Evolutionary conservation across 2,888 invertebrate genomes (phyloP), one percentile per base, ranked within the genome.

Genomic region (Lycophotia porphyrea): DNA sequence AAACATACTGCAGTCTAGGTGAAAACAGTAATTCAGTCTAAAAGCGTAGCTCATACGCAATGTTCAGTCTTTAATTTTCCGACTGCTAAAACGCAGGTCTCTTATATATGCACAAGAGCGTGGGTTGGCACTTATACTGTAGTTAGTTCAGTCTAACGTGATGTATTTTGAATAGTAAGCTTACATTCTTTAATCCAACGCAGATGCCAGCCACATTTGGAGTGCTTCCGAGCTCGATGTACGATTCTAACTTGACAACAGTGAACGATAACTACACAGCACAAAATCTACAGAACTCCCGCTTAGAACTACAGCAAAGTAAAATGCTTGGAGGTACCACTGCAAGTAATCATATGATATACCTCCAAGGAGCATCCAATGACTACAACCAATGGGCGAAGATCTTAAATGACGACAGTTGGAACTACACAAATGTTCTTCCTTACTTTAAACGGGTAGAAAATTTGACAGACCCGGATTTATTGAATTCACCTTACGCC

Each of bases 121-220:
- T 5, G 7, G 52, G 9, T n/a, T 52, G 52, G 36, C n/a, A 36
- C 34, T 15, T 13, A 24, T 34, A 13, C 13, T 13, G 34, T 13
- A 34, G n/a, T 63, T 15, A 7, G n/a, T 36, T 61, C 8, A 36
- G 15, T 36, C 4, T 8, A n/a, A 39, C 5, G 63, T 9, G 36
- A 39, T 34, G 9, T 5, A 39, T 63, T 64, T 39, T 64, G 18
- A 39, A 39, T 27, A 64, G 27, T 15, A 18, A 11, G 9, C n/a
- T 64, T 18, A 21, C 11, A 21, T 27, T 11, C 11, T 64, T 11
- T 64, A 2, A 27, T 8, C 5, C 13, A 55, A 27, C 5, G 27
- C 84, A 93, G 93, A 49, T 84, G 2, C 82, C 91, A 5, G 87
- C 88, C 24, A 71, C 88, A 21, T 90, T 91, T 27, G 27, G 88